phyloP scores from a whole-genome alignment of 2,113 vertebrate species.

The Casuarius casuarius region DNA sequence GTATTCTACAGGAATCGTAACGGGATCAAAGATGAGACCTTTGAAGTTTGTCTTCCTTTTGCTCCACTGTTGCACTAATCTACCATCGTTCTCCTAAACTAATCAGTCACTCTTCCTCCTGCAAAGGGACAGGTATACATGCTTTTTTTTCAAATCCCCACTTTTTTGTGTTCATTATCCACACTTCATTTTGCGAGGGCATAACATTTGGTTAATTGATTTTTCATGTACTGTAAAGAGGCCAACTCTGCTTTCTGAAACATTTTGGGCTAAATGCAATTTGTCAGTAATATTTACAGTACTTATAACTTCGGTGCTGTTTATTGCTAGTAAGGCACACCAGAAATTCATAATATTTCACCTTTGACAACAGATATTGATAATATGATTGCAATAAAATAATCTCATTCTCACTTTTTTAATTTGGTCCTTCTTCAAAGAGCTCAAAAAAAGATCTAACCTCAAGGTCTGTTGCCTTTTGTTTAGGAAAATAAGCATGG shows the following conservation, averaged over 20 bases:
- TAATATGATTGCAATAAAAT: background rate
- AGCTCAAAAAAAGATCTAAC: background rate
- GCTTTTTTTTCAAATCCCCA: slow-evolving; percentile 1
- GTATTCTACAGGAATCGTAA: slow-evolving; percentile 47
- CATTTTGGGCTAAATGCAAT: background rate
- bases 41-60: slow-evolving; percentile 55
- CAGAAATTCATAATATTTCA: background rate
- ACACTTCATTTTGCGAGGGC: slow-evolving; percentile 31
- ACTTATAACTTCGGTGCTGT: background rate
- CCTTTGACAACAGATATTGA: background rate
- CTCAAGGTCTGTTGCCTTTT: background rate
- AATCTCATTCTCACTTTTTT: background rate
- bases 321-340: slow-evolving; percentile 3
- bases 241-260: background rate
- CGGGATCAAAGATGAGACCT: slow-evolving; percentile 55
- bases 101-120: background rate
- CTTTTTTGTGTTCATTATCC: slow-evolving; percentile 46
- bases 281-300: background rate
- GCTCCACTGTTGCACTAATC: slow-evolving; percentile 31
- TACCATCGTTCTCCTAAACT: background rate
- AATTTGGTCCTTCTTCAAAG: background rate
- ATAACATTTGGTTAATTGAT: slow-evolving; percentile 45
- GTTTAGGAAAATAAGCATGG: background rate
- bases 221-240: slow-evolving; percentile 28
- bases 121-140: background rate